These are phyloP conservation scores for Fukomys damarensis DNA, from an alignment of 2,113 vertebrate species.

Conservation along the genomic window DNA sequence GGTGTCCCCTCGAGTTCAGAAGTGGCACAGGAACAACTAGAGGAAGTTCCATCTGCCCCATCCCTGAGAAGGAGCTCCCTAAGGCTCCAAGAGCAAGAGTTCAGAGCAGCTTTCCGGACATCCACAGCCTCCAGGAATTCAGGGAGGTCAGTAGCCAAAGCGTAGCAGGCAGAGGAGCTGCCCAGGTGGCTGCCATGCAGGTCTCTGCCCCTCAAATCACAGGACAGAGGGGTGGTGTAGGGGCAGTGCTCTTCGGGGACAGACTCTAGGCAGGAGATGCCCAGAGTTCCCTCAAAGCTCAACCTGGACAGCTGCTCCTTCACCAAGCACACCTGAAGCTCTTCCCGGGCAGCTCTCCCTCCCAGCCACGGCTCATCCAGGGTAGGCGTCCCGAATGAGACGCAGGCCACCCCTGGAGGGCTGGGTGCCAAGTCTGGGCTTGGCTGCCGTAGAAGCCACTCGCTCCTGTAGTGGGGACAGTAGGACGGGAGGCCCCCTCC, in stretches of 20 bases:
- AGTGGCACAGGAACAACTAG: conserved; percentile 64
- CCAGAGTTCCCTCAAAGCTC: neutral
- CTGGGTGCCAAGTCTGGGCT: neutral
- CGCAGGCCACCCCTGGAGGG: rapidly evolving
- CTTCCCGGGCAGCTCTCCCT: neutral
- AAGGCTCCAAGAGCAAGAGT: conserved; percentile 69
- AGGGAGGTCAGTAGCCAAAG: conserved; percentile 57
- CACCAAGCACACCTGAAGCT: neutral
- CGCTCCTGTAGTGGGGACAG: neutral
- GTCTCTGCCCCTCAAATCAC: neutral
- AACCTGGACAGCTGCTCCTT: conserved; percentile 61
- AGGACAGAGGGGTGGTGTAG: rapidly evolving
- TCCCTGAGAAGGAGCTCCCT: conserved; percentile 84
- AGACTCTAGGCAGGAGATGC: conserved; percentile 78
- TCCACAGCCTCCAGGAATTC: rapidly evolving
- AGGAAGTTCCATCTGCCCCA: conserved; percentile 69
- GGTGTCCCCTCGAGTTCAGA: conserved; percentile 78
- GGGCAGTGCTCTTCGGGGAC: rapidly evolving
- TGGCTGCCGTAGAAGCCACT: neutral
- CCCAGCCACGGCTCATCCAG: conserved; percentile 50
- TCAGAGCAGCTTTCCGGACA: neutral
- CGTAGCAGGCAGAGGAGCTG: conserved; percentile 69
- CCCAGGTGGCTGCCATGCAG: neutral
- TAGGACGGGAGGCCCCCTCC: neutral
- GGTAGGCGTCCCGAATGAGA: conserved; percentile 69